Evolutionary conservation across 2,113 vertebrate genomes (phyloP).

Genomic region (Egretta garzetta): DNA sequence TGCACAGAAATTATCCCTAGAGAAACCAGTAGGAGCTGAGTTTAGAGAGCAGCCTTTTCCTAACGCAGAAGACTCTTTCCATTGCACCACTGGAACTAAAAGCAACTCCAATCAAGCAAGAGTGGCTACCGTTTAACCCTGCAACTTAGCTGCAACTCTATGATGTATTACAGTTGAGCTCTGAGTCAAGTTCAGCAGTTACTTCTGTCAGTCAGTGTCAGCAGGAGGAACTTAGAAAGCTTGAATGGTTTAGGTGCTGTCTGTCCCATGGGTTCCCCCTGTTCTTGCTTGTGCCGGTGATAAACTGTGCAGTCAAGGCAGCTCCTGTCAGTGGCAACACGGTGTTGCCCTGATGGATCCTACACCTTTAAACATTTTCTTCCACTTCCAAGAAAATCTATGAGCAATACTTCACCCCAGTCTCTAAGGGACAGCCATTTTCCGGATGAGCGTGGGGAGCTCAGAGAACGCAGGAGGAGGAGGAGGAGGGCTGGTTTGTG

Average conservation of each 20-base stretch:
- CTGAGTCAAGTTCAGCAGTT: neutral
- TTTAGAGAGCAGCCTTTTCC: neutral
- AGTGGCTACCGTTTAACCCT: neutral
- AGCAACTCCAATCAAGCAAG: neutral
- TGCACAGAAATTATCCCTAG: neutral
- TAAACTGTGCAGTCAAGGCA: neutral
- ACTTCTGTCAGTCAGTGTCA: neutral
- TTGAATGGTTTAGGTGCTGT: neutral
- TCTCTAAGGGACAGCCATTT: neutral
- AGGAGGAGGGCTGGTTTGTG: neutral
- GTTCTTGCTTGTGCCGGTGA: neutral
- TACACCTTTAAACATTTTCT: neutral
- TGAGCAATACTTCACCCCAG: neutral
- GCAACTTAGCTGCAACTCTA: neutral
- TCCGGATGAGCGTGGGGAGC: neutral
- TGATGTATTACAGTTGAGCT: neutral
- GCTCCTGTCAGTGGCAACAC: neutral
- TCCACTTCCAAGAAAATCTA: neutral
- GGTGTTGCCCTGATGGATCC: neutral
- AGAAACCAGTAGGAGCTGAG: neutral
- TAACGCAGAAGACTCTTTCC: neutral
- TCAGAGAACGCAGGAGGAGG: neutral
- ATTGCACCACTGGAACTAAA: neutral
- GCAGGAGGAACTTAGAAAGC: neutral
- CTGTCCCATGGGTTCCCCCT: neutral